These are phyloP conservation scores for Rattus rattus DNA, from an alignment of 2,113 vertebrate species.

Conservation along the genomic window DNA sequence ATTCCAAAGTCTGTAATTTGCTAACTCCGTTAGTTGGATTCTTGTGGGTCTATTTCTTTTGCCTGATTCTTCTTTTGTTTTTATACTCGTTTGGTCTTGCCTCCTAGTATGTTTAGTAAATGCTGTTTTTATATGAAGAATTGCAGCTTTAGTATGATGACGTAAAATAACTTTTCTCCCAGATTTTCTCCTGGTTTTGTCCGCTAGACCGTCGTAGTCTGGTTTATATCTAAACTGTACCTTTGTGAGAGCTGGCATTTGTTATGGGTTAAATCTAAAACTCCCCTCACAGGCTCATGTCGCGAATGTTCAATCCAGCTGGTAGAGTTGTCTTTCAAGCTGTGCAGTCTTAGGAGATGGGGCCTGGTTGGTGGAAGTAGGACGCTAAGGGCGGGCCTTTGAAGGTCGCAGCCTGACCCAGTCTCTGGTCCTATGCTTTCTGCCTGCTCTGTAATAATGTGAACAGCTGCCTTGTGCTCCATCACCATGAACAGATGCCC, in stretches of 20 bases:
- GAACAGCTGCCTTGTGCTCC: not conserved
- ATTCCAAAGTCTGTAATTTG: conserved; percentile 17
- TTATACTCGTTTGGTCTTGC: not conserved
- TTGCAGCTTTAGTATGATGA: not conserved
- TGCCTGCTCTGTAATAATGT: not conserved
- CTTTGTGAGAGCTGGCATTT: conserved; percentile 9
- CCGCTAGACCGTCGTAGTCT: not conserved
- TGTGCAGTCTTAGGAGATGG: not conserved
- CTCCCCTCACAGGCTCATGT: not conserved
- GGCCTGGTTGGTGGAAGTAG: not conserved
- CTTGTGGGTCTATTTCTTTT: not conserved
- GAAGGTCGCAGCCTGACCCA: not conserved
- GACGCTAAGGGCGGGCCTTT: not conserved
- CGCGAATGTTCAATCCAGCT: not conserved
- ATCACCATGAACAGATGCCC: not conserved
- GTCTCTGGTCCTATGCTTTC: too few species aligned
- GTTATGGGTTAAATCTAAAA: not conserved
- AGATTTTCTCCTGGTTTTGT: conserved; percentile 36
- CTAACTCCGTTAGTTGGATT: not conserved
- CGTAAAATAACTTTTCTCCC: not conserved
- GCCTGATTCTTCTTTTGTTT: conserved; percentile 38
- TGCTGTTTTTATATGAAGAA: not conserved
- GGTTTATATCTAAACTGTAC: not conserved
- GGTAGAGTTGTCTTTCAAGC: not conserved
- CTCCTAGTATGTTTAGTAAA: conserved; percentile 29